phyloP scores from a whole-genome alignment of 92 coral and sea anemone species.

The Plumapathes pennacea region DNA sequence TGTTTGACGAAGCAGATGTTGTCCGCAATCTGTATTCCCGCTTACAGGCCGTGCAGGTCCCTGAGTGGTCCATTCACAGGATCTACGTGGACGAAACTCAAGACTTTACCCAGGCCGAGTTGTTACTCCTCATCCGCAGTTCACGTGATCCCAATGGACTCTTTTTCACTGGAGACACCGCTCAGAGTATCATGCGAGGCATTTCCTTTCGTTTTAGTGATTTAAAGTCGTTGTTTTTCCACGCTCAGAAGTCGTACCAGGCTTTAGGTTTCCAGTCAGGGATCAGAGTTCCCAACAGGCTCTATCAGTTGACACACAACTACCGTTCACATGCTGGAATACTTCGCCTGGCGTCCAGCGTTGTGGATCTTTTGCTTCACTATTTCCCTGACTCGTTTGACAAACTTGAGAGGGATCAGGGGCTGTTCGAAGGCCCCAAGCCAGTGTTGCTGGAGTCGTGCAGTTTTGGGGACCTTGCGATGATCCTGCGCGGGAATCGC shows the following conservation, averaged over 20 bases:
- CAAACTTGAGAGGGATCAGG: slow-evolving; percentile 69
- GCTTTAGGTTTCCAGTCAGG: slow-evolving; percentile 35
- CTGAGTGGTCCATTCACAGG: slow-evolving; percentile 94
- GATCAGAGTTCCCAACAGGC: slow-evolving; percentile 67
- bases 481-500: slow-evolving; percentile 86
- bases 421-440: slow-evolving; percentile 87
- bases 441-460: slow-evolving; percentile 91
- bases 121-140: slow-evolving; percentile 82
- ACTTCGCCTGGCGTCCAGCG: slow-evolving; percentile 81
- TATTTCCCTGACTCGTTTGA: slow-evolving; percentile 96
- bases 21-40: slow-evolving; percentile 81
- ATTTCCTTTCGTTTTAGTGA: slow-evolving; percentile 94
- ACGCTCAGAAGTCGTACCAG: slow-evolving; percentile 59
- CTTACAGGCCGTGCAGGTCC: slow-evolving; percentile 51
- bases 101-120: slow-evolving; percentile 96
- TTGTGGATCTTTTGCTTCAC: slow-evolving; percentile 66
- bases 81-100: slow-evolving; percentile 96
- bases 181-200: slow-evolving; percentile 99
- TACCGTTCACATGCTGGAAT: slow-evolving; percentile 97
- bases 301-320: slow-evolving; percentile 89
- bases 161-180: slow-evolving; percentile 98
- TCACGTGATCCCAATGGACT: slow-evolving; percentile 86
- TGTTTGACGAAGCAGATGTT: slow-evolving; percentile 97
- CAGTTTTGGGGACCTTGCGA: slow-evolving; percentile 84
- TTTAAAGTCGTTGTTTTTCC: slow-evolving; percentile 83